Conservation (phyloP, 2,888 invertebrate genomes). For the Muschampia plurimacula region DNA sequence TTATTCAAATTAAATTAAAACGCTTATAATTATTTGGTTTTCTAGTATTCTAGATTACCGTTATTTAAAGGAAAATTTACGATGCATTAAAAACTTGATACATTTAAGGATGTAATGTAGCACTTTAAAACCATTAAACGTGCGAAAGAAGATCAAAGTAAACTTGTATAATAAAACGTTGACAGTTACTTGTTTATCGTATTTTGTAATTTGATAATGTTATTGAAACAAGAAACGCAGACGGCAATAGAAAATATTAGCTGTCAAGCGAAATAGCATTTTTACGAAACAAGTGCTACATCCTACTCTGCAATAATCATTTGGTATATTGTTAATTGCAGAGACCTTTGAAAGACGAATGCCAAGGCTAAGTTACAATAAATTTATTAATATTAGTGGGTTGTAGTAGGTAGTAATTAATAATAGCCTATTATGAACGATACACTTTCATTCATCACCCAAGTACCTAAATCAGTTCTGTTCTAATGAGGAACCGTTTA, state of each 20-base stretch:
- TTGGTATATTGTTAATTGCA: conserved; percentile 51
- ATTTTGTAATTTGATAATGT: conserved; percentile 25
- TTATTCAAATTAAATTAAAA: neutral
- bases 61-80: conserved; percentile 6
- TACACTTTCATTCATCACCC: conserved; percentile 25
- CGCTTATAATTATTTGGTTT: neutral
- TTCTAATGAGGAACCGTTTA: neutral
- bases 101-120: conserved; percentile 8
- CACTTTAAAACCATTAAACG: conserved; percentile 6
- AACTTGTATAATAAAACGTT: conserved; percentile 22
- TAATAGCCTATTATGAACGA: conserved; percentile 31
- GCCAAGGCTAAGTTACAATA: conserved; percentile 54
- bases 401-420: no score
- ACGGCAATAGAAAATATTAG: conserved; percentile 33
- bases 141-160: conserved; percentile 12
- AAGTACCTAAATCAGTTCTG: neutral
- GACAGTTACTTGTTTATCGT: conserved; percentile 21
- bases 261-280: conserved; percentile 37
- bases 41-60: neutral
- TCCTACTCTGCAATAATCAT: conserved; percentile 41
- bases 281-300: conserved; percentile 45
- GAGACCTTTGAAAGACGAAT: conserved; percentile 57
- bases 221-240: conserved; percentile 10
- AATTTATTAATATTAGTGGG: conserved; percentile 48
- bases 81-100: conserved; percentile 1